Evolutionary conservation across 2,888 invertebrate genomes (phyloP), one percentile per base, ranked within the genome.

Genomic region (Chouioia cunea): DNA sequence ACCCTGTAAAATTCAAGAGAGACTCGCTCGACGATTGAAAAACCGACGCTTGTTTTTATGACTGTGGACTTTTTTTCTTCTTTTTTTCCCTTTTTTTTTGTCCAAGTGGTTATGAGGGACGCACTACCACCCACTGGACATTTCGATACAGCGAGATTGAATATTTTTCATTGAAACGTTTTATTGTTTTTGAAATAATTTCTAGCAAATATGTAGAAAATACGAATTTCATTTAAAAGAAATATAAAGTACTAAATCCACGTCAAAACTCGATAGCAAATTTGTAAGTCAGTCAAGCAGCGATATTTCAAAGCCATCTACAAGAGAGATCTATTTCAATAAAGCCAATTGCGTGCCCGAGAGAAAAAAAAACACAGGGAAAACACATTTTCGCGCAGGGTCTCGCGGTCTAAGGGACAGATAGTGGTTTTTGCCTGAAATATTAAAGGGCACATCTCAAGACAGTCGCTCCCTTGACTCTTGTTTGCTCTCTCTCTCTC

Each of bases 401-500:
- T 52, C 16, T 10, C 50, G 57, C 53, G 63, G 36, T 46, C 48
- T 54, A 58, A 60, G 71, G 71, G 71, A 71, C 70, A 65, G 72
- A 73, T 75, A 76, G 75, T 71, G 73, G 76, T 58, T 75, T 66
- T 70, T 67, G 44, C 27, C 58, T 76, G 74, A 78, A 77, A 76
- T 77, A 77, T 78, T 78, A 74, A 76, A 73, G 74, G 58, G 14
- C 44, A 20, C 53, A 14, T 62, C 58, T 70, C 67, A 67, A 70
- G 73, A 73, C 69, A 76, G 76, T 76, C 75, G 75, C 65, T 78
- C 77, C 77, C 77, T 65, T 66, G 76, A 73, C 77, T 76, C 77
- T 68, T 75, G 75, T 77, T 76, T 75, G 71, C 74, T 69, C 70
- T 65, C 65, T 70, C 66, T 63, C 66, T 56, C 57, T 23, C 44